A percentile compares a stretch with the other conserved stretches of the same genome.
Evolutionary conservation across 2,113 vertebrate genomes (phyloP).

Genomic region (Chaetorhynchus papuensis): DNA sequence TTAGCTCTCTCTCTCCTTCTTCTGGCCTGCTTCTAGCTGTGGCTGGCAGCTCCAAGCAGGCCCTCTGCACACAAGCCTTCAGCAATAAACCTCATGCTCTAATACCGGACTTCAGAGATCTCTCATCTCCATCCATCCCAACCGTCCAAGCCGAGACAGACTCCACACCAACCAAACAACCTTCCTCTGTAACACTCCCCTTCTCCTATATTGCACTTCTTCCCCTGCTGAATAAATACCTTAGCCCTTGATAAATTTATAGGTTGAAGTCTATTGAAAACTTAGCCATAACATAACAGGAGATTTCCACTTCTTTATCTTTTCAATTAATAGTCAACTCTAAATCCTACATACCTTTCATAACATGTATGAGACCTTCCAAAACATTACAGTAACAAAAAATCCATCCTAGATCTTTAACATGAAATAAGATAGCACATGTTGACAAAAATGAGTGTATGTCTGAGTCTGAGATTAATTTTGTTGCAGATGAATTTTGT

Average conservation of each 20-base stretch:
- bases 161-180: rapidly evolving
- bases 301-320: background rate
- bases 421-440: background rate
- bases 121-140: no score
- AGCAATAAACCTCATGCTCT: no score
- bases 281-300: background rate
- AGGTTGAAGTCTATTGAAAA: background rate
- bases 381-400: background rate
- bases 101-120: no score
- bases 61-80: no score
- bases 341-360: background rate
- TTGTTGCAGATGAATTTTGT: background rate
- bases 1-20: no score
- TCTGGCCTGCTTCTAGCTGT: no score
- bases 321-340: background rate
- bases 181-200: background rate
- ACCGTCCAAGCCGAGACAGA: no score
- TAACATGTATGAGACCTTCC: background rate
- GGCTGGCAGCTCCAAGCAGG: no score
- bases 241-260: background rate
- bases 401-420: background rate
- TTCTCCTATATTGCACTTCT: background rate
- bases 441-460: background rate
- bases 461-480: background rate
- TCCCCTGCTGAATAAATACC: background rate